Evolutionary conservation across 2,888 invertebrate genomes (phyloP), one percentile per base, ranked within the genome.

Genomic region (Plagodis dolabraria): DNA sequence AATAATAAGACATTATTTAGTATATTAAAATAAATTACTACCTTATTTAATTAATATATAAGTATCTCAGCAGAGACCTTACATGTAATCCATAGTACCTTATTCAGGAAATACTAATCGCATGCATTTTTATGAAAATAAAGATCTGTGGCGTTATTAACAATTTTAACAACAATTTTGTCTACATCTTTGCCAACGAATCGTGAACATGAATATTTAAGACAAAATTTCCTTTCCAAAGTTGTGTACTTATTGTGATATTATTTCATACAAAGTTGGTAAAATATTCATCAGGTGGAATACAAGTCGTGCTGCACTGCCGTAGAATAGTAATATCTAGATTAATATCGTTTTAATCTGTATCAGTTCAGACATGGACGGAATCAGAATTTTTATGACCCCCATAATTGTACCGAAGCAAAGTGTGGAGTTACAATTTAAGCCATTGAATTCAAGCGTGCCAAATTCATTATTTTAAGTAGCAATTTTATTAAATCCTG

Each of bases 271-370:
- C 70, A 75, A 77, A 74, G 71, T 73, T 69, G 69, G 79, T 85
- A 81, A 85, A 84, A 87, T 87, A 88, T 87, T 85, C 85, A 81
- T 81, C 83, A 80, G 77, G 80, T 84, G 84, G 85, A 83, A 84
- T 83, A 80, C 76, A 79, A 85, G 86, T 87, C 88, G 87, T 88
- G 87, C 81, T 69, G 72, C 63, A 63, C 75, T 70, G 71, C 75
- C 73, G 68, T 75, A 69, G 86, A 84, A 86, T 87, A 85, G 82
- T 79, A 86, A 87, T 53, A 79, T 75, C 72, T 74, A 81, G 84
- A 83, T 86, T 82, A 86, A 86, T 85, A 68, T 74, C 71, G 73
- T 71, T 79, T 72, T 83, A 85, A 89, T 87, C 84, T 87, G 74
- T 84, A 86, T 80, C 84, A 82, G 76, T 71, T 79, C 67, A 77